Conservation (phyloP, 1,140 invertebrate genomes). For the Magallana gigas region DNA sequence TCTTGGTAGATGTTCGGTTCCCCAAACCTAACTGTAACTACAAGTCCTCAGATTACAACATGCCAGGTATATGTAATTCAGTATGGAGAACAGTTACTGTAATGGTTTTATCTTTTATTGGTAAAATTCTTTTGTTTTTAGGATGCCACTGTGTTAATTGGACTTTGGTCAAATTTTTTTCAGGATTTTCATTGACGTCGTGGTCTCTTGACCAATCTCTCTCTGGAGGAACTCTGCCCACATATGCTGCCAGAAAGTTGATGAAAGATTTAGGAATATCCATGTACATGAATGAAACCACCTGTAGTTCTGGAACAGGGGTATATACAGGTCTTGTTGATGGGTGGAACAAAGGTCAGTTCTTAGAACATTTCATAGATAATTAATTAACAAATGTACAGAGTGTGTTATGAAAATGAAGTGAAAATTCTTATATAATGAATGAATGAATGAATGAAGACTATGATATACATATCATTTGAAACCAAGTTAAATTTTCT, state of each 20-base stretch:
- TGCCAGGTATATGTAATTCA: background rate
- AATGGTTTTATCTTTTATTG: too few species aligned
- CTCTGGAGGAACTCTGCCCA: background rate
- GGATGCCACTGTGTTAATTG: background rate
- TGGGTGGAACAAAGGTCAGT: conserved; percentile 39
- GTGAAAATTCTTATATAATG: too few species aligned
- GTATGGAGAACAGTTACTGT: background rate
- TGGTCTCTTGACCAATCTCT: conserved; percentile 20
- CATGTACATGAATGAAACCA: conserved; percentile 41
- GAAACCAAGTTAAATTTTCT: too few species aligned
- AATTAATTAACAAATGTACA: too few species aligned
- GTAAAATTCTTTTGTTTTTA: background rate
- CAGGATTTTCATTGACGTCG: conserved; percentile 42
- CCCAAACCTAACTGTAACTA: conserved; percentile 27
- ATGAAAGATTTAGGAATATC: conserved; percentile 40
- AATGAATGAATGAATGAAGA: too few species aligned
- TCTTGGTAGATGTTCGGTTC: background rate
- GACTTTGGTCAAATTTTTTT: background rate
- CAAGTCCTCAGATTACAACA: conserved; percentile 20
- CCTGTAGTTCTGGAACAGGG: background rate
- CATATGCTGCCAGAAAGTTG: conserved; percentile 17
- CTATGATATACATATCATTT: too few species aligned
- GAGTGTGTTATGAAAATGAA: too few species aligned
- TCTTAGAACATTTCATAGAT: too few species aligned
- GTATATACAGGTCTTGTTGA: conserved; percentile 20